Base-by-base conservation (phyloP, 2,888 invertebrate genomes). In the Cylindroiulus punctatus region DNA sequence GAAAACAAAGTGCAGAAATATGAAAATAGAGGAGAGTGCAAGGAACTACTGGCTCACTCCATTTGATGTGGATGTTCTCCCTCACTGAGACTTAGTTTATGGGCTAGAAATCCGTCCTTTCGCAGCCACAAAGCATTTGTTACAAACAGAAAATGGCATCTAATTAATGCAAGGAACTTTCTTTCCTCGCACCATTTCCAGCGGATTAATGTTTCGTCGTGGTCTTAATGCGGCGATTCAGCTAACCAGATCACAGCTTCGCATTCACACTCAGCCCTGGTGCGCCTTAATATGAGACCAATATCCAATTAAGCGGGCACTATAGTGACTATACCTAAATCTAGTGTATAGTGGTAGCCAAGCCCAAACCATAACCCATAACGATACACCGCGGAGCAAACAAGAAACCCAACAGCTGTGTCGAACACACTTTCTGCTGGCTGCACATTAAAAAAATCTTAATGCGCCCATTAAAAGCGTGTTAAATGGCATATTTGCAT, bases 161-260 rank as follows among this genome's bases (percentile, higher is more conserved):
- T 65, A 65, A 65, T 65, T 65, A 65, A 65, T 65, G 65, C 65
- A 65, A 26, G 65, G 65, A 65, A 22, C 65, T 5, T 65, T 5
- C 65, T 65, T 65, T 22, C 65, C 26, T 8, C 22, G 8, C 65
- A 26, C 65, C 65, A 26, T 65, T 65, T 1, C 0, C 65, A 65
- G 26, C 65, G 65, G 65, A 65, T 65, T 65, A 65, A 65, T 65
- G 65, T 65, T 65, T 7, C 26, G 22, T 26, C 65, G 65, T 65
- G 65, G 65, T 65, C 26, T 65, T 65, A 65, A 65, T 65, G 17
- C 65, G 65, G 65, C 65, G 65, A 65, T 65, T 65, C 65, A 65
- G 26, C 26, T 65, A 65, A 65, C 65, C 65, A 65, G 65, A 65
- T 65, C 65, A 10, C 65, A 65, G 65, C 26, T 65, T 19, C 12